Evolutionary conservation across 2,797 vertebrate genomes (phyloP).

Genomic region (Ctenosaura bakeri): DNA sequence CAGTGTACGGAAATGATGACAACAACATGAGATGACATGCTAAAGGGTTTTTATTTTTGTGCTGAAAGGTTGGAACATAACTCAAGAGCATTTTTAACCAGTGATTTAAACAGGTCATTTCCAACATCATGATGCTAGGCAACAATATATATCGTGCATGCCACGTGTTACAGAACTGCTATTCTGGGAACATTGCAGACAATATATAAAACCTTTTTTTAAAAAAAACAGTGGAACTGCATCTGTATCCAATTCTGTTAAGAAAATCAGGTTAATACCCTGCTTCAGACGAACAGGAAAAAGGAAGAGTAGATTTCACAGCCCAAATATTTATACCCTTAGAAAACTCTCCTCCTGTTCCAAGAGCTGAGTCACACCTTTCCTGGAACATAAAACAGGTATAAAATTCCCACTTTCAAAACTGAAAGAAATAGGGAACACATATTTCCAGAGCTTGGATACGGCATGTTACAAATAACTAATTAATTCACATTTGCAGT

Average conservation of each 20-base stretch:
- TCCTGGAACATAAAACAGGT: slow-evolving; percentile 13
- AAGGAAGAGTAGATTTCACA: slow-evolving; percentile 4
- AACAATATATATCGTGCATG: background rate
- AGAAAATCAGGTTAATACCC: slow-evolving; percentile 36
- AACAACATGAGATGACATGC: background rate
- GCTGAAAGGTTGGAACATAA: background rate
- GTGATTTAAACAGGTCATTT: slow-evolving; percentile 29
- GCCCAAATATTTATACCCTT: slow-evolving; percentile 13
- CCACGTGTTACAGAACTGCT: background rate
- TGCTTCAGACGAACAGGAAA: slow-evolving; percentile 5
- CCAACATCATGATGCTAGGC: background rate
- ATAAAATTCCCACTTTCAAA: background rate
- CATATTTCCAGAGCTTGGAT: background rate
- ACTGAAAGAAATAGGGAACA: background rate
- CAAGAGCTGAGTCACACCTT: slow-evolving; percentile 30
- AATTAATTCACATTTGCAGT: background rate
- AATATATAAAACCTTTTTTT: slow-evolving; percentile 5
- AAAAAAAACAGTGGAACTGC: background rate
- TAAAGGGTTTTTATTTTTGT: background rate
- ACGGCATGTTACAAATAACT: background rate
- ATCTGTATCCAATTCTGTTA: slow-evolving; percentile 14
- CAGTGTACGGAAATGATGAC: background rate
- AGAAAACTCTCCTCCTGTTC: background rate
- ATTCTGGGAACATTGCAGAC: slow-evolving; percentile 22
- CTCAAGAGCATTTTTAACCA: background rate